Conservation (phyloP, 2,113 vertebrate genomes). For the Scophthalmus maximus region DNA sequence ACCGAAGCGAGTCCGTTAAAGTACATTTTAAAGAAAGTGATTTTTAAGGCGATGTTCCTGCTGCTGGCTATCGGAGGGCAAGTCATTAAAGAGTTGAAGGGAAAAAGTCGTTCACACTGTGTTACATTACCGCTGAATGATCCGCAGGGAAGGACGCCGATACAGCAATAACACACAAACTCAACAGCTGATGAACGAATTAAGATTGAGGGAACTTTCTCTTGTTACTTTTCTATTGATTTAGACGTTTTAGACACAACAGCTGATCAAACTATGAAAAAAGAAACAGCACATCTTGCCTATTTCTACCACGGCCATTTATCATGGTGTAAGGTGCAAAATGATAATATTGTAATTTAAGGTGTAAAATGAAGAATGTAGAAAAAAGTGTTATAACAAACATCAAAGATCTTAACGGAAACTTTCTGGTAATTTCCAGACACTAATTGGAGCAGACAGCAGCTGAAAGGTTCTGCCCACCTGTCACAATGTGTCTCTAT, state of each 20-base stretch:
- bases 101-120: conserved; percentile 14
- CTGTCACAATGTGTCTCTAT: conserved; percentile 69
- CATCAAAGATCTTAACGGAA: conserved; percentile 55
- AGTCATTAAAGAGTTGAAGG: conserved; percentile 52
- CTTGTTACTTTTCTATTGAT: too few relatives aligned
- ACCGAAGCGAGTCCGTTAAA: conserved; percentile 38
- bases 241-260: too few relatives aligned
- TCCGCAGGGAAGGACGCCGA: not conserved
- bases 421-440: conserved; percentile 60
- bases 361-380: too few relatives aligned
- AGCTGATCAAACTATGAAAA: conserved; percentile 3
- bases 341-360: too few relatives aligned
- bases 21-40: conserved; percentile 25
- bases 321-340: too few relatives aligned
- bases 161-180: not conserved
- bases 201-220: too few relatives aligned
- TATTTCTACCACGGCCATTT: too few relatives aligned
- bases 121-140: conserved; percentile 17
- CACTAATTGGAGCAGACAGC: conserved; percentile 73
- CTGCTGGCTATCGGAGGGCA: conserved; percentile 15
- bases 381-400: conserved; percentile 19
- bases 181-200: not conserved
- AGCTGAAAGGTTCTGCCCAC: conserved; percentile 74
- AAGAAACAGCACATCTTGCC: not conserved
- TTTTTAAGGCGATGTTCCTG: conserved; percentile 16